Conservation (phyloP, 2,888 invertebrate genomes). For the Cheilosia impressa region DNA sequence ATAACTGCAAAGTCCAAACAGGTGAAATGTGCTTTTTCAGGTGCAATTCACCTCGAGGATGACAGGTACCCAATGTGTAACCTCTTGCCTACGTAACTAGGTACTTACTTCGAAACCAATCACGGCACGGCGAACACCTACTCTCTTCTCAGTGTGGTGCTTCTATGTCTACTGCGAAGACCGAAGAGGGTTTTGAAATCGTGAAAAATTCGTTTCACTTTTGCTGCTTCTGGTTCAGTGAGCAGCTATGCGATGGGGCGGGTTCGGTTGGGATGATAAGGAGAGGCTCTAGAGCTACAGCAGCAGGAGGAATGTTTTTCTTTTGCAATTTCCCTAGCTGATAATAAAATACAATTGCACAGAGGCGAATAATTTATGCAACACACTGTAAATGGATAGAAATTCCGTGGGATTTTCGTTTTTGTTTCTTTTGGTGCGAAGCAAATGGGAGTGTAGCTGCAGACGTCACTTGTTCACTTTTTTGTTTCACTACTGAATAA, state of each 20-base stretch:
- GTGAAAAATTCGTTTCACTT: constrained; percentile 52
- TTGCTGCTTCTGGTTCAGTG: constrained; percentile 37
- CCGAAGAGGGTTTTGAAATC: constrained; percentile 40
- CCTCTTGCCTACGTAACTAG: constrained; percentile 58
- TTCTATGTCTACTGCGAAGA: constrained; percentile 15
- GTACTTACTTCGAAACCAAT: constrained; percentile 40
- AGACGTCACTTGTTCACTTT: constrained; percentile 68
- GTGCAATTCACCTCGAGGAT: constrained; percentile 72
- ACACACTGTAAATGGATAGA: constrained; percentile 24
- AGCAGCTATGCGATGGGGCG: constrained; percentile 27
- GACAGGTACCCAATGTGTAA: constrained; percentile 52
- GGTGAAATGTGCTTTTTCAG: constrained; percentile 64
- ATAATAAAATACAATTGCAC: constrained; percentile 60
- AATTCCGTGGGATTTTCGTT: constrained; percentile 55
- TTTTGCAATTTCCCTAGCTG: constrained; percentile 55
- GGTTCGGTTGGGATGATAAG: not conserved
- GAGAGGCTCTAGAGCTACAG: constrained; percentile 8
- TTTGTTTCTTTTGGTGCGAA: constrained; percentile 23
- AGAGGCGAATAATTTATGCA: constrained; percentile 65
- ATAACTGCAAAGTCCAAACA: constrained; percentile 45
- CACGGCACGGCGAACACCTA: constrained; percentile 55
- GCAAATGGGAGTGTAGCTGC: constrained; percentile 45
- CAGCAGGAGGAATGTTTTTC: constrained; percentile 18
- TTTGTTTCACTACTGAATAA: constrained; percentile 36
- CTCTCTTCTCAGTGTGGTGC: constrained; percentile 39